These are phyloP conservation scores for Folsomia candida DNA, from an alignment of 2,888 invertebrate species.

Conservation along the genomic window DNA sequence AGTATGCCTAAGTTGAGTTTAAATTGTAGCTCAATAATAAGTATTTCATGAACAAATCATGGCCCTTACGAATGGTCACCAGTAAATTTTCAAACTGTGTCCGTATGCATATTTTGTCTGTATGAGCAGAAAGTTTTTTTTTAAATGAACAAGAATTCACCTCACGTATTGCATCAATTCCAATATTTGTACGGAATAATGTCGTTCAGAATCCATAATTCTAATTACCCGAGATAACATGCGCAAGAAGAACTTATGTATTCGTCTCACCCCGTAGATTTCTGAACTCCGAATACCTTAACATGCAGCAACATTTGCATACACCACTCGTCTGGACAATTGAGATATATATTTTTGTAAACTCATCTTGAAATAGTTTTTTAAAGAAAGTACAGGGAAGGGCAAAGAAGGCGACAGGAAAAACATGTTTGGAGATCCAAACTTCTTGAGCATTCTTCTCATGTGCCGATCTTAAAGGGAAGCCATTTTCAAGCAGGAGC, in stretches of 20 bases:
- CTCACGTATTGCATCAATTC: conserved; percentile 22
- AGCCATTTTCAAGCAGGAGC: not conserved
- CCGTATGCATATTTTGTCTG: too few relatives aligned
- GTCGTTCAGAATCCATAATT: conserved; percentile 1
- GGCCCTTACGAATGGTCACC: too few relatives aligned
- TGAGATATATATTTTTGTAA: not conserved
- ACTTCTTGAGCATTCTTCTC: not conserved
- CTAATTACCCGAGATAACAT: too few relatives aligned
- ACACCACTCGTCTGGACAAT: not conserved
- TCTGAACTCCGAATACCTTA: not conserved
- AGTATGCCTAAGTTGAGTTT: too few relatives aligned
- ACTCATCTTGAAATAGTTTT: not conserved
- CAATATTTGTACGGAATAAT: conserved; percentile 12
- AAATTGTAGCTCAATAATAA: too few relatives aligned
- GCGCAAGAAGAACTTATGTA: too few relatives aligned
- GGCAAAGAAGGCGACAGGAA: not conserved
- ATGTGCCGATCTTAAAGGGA: not conserved
- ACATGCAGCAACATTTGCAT: too few relatives aligned
- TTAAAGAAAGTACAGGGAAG: not conserved
- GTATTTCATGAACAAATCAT: too few relatives aligned
- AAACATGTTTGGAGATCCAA: not conserved
- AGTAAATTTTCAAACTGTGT: too few relatives aligned
- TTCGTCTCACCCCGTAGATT: too few relatives aligned
- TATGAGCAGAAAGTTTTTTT: too few relatives aligned
- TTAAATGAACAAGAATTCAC: conserved; percentile 1